Conservation (phyloP, 1,140 invertebrate species). For the Drosophila sp. region DNA sequence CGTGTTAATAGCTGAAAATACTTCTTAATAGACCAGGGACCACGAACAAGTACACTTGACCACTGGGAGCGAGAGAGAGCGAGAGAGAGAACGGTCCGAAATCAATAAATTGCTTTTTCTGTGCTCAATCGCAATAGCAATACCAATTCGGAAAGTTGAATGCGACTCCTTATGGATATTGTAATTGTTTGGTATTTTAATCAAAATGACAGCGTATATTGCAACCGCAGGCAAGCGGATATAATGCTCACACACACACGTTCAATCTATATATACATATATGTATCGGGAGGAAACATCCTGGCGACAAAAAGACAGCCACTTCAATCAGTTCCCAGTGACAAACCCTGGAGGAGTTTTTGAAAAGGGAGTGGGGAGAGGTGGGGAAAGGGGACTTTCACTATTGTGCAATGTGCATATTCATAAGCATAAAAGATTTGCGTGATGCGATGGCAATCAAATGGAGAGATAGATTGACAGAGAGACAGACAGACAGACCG, state of each 20-base stretch:
- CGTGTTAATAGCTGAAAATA: constrained; percentile 59
- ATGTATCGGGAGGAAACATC: not conserved
- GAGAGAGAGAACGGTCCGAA: constrained; percentile 9
- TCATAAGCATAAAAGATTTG: constrained; percentile 76
- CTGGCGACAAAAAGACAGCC: constrained; percentile 29
- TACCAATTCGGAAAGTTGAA: not conserved
- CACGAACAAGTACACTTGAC: too few relatives aligned
- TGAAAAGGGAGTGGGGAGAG: not conserved
- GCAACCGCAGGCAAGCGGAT: constrained; percentile 7
- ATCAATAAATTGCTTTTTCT: constrained; percentile 64
- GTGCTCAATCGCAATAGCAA: not conserved
- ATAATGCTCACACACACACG: not conserved
- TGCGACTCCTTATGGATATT: constrained; percentile 9
- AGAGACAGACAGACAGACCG: constrained; percentile 6
- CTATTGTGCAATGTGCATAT: constrained; percentile 50
- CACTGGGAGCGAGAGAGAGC: not conserved
- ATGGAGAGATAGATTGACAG: constrained; percentile 40
- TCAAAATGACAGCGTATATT: constrained; percentile 40
- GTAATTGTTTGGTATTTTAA: constrained; percentile 49
- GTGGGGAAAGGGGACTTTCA: constrained; percentile 32
- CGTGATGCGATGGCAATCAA: constrained; percentile 58
- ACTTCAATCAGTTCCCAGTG: constrained; percentile 58
- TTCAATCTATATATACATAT: too few relatives aligned
- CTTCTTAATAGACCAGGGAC: not conserved
- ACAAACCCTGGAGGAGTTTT: constrained; percentile 39